Base-by-base conservation (phyloP, 1,140 invertebrate species). In the Drosophila asahinai region DNA sequence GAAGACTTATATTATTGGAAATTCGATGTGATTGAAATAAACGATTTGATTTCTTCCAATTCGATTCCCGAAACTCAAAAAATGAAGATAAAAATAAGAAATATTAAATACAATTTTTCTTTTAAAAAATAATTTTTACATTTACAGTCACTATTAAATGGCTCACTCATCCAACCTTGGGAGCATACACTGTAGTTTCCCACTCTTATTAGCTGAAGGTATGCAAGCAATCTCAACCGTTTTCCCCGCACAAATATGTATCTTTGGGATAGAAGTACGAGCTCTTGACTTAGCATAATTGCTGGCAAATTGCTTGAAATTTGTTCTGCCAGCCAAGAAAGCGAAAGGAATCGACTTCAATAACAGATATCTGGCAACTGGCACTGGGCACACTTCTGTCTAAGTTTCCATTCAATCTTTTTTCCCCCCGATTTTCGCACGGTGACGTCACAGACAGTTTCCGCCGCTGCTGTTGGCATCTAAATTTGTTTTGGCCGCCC, bases 341-440 rank as follows among this genome's bases (percentile, higher is more conserved):
- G 51, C 65, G 77, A 87, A 80, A 89, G 86, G 49, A 71, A 72
- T 43, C 55, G 67, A 80, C 67, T 68, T 71, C 49, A 70, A 47
- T 71, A 68, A 8, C 49, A 70, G 64, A 83, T 75, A 83, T 65
- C 77, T 84, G 71, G 62, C 51, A 71, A 49, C 47, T 70, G 57
- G 47, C 64, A 70, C 52, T 54, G 54, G 82, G 74, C 84, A 90
- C 84, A 90, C 84, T 89, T 89, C 62, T 89, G 80, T 71, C 59
- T 54, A 49, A 42, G 51, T 58, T 68, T 55, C 17, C 12, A 67
- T 67, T 72, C 52, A 63, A 25, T 64, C 33, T 70, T 70, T 47
- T 40, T 40, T 54, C 27, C 11, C 42, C 27, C 19, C 3, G 19
- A 55, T 59, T 49, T 58, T 45, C 40, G 5, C 70, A 22, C n/a